Evolutionary conservation across 2,888 invertebrate species (phyloP), one percentile per base, ranked within the genome.

Genomic region (Fragum whitleyi): DNA sequence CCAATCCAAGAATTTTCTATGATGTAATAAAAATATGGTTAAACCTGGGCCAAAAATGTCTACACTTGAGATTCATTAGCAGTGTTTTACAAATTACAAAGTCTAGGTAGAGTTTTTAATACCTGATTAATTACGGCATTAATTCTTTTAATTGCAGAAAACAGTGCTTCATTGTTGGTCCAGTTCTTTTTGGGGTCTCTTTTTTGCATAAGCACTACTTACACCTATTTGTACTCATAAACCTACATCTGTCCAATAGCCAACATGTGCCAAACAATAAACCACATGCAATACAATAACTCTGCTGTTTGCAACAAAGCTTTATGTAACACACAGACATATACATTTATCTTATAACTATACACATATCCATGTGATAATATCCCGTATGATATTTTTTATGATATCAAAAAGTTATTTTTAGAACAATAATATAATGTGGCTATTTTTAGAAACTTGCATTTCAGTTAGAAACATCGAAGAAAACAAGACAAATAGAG

Each of bases 21-120:
- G 65, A 42, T 65, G 65, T 42, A 42, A 65, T 65, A 65, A 42
- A 65, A 65, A 65, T 19, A 26, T 39, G 65, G 65, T 39, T 42
- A 65, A 39, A 65, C 21, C 21, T 14, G 62, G 32, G 32, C 39
- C 39, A 65, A 42, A 65, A 65, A 65, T 65, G 42, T 16, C 65
- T 42, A 28, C 65, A 65, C 65, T 65, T 42, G 39, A 65, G 65
- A 42, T 42, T 65, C 39, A 65, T 65, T 65, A 65, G 65, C 65
- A 42, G 14, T 21, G 23, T 21, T 36, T 39, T 42, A 65, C 65
- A 65, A 42, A 42, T 65, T 26, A 65, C 65, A 65, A 65, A 65
- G 65, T 42, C 42, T 42, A 42, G 23, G 39, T 65, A 65, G 32
- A 65, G 23, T 65, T 65, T 65, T 65, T 65, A 65, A 65, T 65